Conservation (phyloP, 1,140 invertebrate genomes). For the Oedothorax gibbosus region DNA sequence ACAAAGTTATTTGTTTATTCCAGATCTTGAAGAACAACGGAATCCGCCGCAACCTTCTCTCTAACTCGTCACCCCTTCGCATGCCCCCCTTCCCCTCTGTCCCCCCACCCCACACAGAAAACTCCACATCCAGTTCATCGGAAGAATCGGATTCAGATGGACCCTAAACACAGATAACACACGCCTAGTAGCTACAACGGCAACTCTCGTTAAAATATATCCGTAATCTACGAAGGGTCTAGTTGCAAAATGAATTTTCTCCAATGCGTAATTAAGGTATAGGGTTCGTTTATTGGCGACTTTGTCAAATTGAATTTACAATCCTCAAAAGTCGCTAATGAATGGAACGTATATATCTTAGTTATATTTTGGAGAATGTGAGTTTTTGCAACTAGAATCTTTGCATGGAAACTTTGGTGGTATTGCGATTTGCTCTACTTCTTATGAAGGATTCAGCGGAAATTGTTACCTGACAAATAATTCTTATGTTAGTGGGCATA, state of each 20-base stretch:
- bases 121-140: slow-evolving; percentile 47
- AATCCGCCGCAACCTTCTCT: slow-evolving; percentile 57
- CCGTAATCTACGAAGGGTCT: background rate
- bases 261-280: background rate
- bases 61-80: slow-evolving; percentile 62
- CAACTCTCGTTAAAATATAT: slow-evolving; percentile 26
- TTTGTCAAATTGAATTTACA: no score
- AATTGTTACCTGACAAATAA: no score
- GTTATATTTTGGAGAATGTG: no score
- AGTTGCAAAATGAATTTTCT: background rate
- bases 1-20: background rate
- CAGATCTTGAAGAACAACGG: slow-evolving; percentile 59
- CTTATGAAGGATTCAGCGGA: no score
- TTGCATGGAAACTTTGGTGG: no score
- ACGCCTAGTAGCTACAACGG: slow-evolving; percentile 36
- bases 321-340: no score
- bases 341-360: no score
- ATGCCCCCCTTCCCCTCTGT: slow-evolving; percentile 49
- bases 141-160: slow-evolving; percentile 53
- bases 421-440: no score
- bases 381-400: no score
- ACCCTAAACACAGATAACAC: slow-evolving; percentile 35
- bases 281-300: no score
- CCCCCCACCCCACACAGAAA: slow-evolving; percentile 48
- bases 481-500: no score